phyloP scores from a whole-genome alignment of 2,113 vertebrate genomes.

The Nycticebus coucang region DNA sequence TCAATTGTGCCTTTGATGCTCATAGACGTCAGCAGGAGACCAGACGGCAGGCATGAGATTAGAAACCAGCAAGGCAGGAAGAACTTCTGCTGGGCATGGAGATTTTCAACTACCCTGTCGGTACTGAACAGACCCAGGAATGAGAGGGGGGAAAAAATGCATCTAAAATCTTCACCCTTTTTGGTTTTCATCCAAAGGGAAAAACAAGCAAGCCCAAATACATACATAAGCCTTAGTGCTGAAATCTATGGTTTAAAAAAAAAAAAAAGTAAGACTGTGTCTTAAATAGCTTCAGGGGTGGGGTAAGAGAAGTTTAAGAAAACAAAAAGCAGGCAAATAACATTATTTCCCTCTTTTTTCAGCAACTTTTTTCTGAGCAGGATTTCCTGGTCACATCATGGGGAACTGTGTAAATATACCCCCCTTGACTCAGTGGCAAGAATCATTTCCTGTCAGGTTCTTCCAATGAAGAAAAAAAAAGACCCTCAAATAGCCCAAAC shows the following conservation, averaged over 20 bases:
- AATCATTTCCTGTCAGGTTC: slow-evolving; percentile 80
- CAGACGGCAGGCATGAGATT: slow-evolving; percentile 54
- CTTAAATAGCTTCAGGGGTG: not conserved
- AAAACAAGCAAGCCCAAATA: slow-evolving; percentile 36
- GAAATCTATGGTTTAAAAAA: slow-evolving; percentile 27
- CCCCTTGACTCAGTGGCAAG: slow-evolving; percentile 78
- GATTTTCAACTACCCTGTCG: not conserved
- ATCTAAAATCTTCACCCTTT: slow-evolving; percentile 25
- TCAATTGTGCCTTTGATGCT: slow-evolving; percentile 59
- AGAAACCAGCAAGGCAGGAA: slow-evolving; percentile 73
- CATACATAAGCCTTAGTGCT: slow-evolving; percentile 47
- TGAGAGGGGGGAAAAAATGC: not conserved
- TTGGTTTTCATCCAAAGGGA: not conserved
- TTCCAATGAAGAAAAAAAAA: slow-evolving; percentile 73
- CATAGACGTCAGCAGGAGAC: slow-evolving; percentile 53
- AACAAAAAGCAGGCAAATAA: slow-evolving; percentile 51
- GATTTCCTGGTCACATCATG: slow-evolving; percentile 82
- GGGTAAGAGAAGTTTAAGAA: slow-evolving; percentile 48
- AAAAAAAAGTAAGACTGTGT: not conserved
- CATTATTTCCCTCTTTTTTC: slow-evolving; percentile 62
- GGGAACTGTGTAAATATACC: slow-evolving; percentile 78
- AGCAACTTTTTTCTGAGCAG: slow-evolving; percentile 68
- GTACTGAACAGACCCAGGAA: not conserved
- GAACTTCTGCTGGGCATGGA: not conserved
- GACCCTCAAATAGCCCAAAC: slow-evolving; percentile 60